Percentiles rank a stretch among this genome's conserved stretches.
Conservation (phyloP, 2,888 invertebrate species). For the Phalera bucephala region DNA sequence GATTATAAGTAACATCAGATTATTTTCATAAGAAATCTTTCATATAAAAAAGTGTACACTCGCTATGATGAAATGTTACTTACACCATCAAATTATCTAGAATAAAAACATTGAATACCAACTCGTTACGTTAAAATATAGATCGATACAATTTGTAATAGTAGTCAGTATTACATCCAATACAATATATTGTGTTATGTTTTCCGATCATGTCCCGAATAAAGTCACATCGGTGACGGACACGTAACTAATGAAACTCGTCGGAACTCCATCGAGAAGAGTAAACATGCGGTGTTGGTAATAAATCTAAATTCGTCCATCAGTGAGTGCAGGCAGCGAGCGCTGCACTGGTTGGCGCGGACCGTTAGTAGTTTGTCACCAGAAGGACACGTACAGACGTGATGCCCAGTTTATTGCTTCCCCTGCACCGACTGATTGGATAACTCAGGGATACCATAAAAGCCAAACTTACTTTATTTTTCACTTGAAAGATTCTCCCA, state of each 20-base stretch:
- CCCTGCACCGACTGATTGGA: too few relatives aligned
- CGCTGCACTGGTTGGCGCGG: slow-evolving; percentile 32
- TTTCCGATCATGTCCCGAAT: slow-evolving; percentile 6
- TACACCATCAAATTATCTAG: too few relatives aligned
- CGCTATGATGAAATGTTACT: too few relatives aligned
- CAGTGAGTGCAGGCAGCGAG: slow-evolving; percentile 49
- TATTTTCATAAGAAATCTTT: too few relatives aligned
- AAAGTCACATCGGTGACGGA: slow-evolving; percentile 14
- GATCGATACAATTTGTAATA: too few relatives aligned
- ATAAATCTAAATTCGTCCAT: slow-evolving; percentile 65
- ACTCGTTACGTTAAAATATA: too few relatives aligned
- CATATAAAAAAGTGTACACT: too few relatives aligned
- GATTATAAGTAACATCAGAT: too few relatives aligned
- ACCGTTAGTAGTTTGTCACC: slow-evolving; percentile 48
- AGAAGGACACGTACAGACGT: slow-evolving; percentile 57
- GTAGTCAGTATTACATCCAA: background rate
- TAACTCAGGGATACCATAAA: slow-evolving; percentile 43
- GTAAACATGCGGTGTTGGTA: slow-evolving; percentile 45
- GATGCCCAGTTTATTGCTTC: slow-evolving; percentile 67
- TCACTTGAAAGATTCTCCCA: slow-evolving; percentile 22
- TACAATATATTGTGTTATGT: slow-evolving; percentile 18
- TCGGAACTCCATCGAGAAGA: slow-evolving; percentile 39
- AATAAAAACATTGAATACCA: too few relatives aligned
- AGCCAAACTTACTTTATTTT: slow-evolving; percentile 39
- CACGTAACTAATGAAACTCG: slow-evolving; percentile 40